These are phyloP conservation scores for Isichthys henryi DNA, from an alignment of 2,113 vertebrate species.

Conservation along the genomic window DNA sequence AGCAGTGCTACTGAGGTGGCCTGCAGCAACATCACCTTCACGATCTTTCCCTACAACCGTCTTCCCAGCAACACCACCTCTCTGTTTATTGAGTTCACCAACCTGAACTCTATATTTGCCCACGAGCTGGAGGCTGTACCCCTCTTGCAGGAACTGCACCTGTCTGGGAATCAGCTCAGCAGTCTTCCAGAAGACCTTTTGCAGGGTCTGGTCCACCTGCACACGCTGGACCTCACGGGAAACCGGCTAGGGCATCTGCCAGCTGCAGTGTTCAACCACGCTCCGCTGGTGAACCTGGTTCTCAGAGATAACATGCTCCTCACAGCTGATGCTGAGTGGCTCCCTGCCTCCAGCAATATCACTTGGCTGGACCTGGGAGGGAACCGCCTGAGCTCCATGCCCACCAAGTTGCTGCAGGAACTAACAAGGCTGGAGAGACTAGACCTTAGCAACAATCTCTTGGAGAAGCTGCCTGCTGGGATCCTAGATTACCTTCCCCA, in stretches of 20 bases:
- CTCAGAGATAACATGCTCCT: slow-evolving; percentile 63
- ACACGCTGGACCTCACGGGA: slow-evolving; percentile 65
- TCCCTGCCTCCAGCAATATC: slow-evolving; percentile 51
- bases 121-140: slow-evolving; percentile 47
- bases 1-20: slow-evolving; percentile 50
- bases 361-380: slow-evolving; percentile 60
- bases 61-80: slow-evolving; percentile 50
- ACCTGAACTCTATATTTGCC: slow-evolving; percentile 51
- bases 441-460: slow-evolving; percentile 63
- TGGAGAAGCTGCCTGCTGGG: slow-evolving; percentile 47
- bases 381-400: slow-evolving; percentile 54
- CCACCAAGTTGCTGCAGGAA: slow-evolving; percentile 40
- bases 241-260: slow-evolving; percentile 62
- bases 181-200: slow-evolving; percentile 55
- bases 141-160: slow-evolving; percentile 63
- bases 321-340: slow-evolving; percentile 39
- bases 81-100: slow-evolving; percentile 71
- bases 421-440: slow-evolving; percentile 52
- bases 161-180: slow-evolving; percentile 64
- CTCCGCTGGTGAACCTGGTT: slow-evolving; percentile 56
- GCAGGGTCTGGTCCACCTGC: slow-evolving; percentile 47
- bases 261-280: slow-evolving; percentile 43
- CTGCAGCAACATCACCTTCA: slow-evolving; percentile 53
- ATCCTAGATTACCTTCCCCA: slow-evolving; percentile 37
- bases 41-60: slow-evolving; percentile 41